Base-by-base conservation (phyloP, 2,797 vertebrate genomes). In the Salmo trutta region DNA sequence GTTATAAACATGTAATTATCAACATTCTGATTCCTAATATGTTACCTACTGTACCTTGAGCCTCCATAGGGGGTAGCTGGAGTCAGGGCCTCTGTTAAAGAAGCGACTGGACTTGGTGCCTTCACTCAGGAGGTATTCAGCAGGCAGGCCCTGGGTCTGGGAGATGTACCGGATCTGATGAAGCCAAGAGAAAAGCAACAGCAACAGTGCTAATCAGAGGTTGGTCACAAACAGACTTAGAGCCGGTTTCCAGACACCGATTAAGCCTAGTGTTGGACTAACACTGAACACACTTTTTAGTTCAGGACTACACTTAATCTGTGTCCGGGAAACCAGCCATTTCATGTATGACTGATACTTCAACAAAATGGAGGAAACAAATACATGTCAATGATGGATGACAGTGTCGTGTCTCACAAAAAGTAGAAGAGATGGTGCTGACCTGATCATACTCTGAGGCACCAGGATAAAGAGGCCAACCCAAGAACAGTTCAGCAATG, bases 391-490 rank as follows among this genome's bases (percentile, higher is more conserved):
- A 59, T 33, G 52, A 29, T 27, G 66, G 52, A 73, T 59, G 29
- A 54, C 27, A 31, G 4, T 59, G 31, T 12, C 2, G 21, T 70
- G 67, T 70, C 75, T 70, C 65, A 3, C 16, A 53, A 17, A 21
- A 31, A 19, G 19, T 19, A 51, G 24, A 17, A 21, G 65, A 52
- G 56, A 19, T 71, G 77, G 24, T 29, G 74, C 94, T 93, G 90
- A 99, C 98, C 97, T 99, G 98, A 83, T 99, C 98, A 0, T 99
- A 99, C 88, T 99, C 98, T 1, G 98, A 99, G 77, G 98, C 98
- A 71, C 98, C 98, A 1, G 98, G 98, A 85, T 99, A 99, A n/a
- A 99, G 95, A 36, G 98, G 98, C 98, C 98, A 99, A 41, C 98
- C 98, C 86, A 99, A 90, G 75, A 99, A 99, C 79, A 99, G 94